A percentile compares a stretch with the other conserved stretches of the same genome.
These are phyloP conservation scores for Gobio gobio DNA, from an alignment of 2,113 vertebrate species.

Conservation along the genomic window DNA sequence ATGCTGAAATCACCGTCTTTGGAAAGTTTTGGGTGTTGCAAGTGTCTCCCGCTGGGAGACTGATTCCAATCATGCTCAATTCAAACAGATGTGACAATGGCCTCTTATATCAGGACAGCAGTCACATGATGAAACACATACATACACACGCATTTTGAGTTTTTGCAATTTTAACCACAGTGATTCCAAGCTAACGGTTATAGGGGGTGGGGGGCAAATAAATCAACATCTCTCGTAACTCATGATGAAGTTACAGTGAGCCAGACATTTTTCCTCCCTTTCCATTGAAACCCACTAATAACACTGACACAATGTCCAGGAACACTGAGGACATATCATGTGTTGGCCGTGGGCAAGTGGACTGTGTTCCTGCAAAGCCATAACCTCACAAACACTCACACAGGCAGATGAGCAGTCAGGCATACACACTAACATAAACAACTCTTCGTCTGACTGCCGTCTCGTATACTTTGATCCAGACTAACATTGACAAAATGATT, in stretches of 20 bases:
- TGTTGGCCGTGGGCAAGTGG: not conserved
- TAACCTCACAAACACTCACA: not conserved
- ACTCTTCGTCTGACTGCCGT: not conserved
- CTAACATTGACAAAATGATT: slow-evolving; percentile 39
- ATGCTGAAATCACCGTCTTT: slow-evolving; percentile 45
- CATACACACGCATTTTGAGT: slow-evolving; percentile 25
- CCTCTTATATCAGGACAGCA: slow-evolving; percentile 4
- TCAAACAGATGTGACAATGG: slow-evolving; percentile 43
- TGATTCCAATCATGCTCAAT: slow-evolving; percentile 28
- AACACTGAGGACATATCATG: slow-evolving; percentile 21
- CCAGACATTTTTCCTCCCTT: not conserved
- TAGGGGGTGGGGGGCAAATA: not conserved
- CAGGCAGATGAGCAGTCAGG: not conserved
- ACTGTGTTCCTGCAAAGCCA: not conserved
- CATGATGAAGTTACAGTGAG: slow-evolving; percentile 21
- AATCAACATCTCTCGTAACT: slow-evolving; percentile 21
- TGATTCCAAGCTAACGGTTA: slow-evolving; percentile 16
- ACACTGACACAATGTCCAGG: slow-evolving; percentile 2
- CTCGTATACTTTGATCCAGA: slow-evolving; percentile 23
- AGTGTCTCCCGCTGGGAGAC: slow-evolving; percentile 17
- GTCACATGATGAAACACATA: slow-evolving; percentile 20
- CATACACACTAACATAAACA: slow-evolving; percentile 11
- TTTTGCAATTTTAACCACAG: slow-evolving; percentile 11
- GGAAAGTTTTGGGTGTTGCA: slow-evolving; percentile 42
- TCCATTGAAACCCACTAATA: slow-evolving; percentile 28